Conservation (phyloP, 2,888 invertebrate genomes). For the Julus scanicus region DNA sequence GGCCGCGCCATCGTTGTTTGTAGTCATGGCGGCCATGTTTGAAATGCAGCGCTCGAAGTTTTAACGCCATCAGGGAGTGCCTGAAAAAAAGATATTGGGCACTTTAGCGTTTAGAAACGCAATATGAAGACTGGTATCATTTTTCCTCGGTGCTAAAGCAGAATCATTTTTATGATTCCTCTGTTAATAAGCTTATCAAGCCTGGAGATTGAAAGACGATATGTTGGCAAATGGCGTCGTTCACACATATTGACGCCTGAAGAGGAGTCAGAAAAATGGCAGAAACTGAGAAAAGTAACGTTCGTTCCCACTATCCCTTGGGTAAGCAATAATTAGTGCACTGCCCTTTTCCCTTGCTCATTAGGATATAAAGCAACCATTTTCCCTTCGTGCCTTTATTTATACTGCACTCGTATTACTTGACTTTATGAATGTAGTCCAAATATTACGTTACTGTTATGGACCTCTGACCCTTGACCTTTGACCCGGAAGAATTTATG, state of each 20-base stretch:
- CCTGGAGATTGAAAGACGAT: background rate
- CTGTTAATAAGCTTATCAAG: conserved; percentile 29
- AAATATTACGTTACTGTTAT: background rate
- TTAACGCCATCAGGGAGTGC: too few species aligned
- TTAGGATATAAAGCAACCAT: background rate
- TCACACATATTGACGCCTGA: conserved; percentile 8
- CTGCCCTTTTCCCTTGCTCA: background rate
- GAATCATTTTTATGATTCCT: conserved; percentile 21
- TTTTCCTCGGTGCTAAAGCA: background rate
- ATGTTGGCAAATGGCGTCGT: background rate
- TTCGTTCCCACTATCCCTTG: background rate
- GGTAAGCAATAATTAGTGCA: conserved; percentile 6
- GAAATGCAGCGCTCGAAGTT: too few species aligned
- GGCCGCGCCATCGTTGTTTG: too few species aligned
- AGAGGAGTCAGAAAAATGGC: background rate
- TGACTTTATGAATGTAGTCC: background rate
- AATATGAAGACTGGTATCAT: background rate
- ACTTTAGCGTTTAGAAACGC: background rate
- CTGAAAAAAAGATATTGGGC: background rate
- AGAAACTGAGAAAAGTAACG: conserved; percentile 14
- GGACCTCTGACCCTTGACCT: background rate
- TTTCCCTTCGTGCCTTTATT: background rate
- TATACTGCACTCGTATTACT: background rate
- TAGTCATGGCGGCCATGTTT: too few species aligned
- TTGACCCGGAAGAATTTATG: background rate